Percentiles rank a stretch among this genome's conserved stretches.
Evolutionary conservation across 1,140 invertebrate genomes (phyloP).

Genomic region (Paramacrobiotus metropolitanus): DNA sequence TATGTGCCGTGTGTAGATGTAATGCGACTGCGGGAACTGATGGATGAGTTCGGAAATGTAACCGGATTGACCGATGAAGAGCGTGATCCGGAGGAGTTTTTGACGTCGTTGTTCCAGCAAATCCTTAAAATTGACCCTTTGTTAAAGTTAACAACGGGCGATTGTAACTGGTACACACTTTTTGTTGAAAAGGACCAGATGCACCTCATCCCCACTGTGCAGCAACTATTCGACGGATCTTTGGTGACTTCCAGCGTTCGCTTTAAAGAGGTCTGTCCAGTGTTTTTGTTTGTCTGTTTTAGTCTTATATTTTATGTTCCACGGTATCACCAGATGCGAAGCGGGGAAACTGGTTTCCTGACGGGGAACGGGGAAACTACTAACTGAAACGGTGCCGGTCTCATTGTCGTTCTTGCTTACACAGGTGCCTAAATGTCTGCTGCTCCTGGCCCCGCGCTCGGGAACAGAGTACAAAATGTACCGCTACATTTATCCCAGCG

Average conservation of each 20-base stretch:
- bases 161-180: slow-evolving; percentile 76
- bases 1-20: slow-evolving; percentile 78
- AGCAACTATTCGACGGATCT: slow-evolving; percentile 80
- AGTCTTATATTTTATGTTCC: too few species aligned
- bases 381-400: too few species aligned
- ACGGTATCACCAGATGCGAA: too few species aligned
- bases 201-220: slow-evolving; percentile 59
- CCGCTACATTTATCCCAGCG: slow-evolving; percentile 67
- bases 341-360: too few species aligned
- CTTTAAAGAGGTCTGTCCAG: slow-evolving; percentile 43
- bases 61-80: slow-evolving; percentile 71
- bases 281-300: too few species aligned
- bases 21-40: slow-evolving; percentile 67
- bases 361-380: too few species aligned
- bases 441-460: slow-evolving; percentile 91
- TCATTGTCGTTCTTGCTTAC: too few species aligned
- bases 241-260: slow-evolving; percentile 77
- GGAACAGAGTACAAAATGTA: slow-evolving; percentile 94
- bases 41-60: slow-evolving; percentile 65
- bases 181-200: slow-evolving; percentile 84
- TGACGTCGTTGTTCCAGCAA: slow-evolving; percentile 71
- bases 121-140: slow-evolving; percentile 52
- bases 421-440: slow-evolving; percentile 58
- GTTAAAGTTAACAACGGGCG: slow-evolving; percentile 22
- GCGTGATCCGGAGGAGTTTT: slow-evolving; percentile 88